These are phyloP conservation scores for Agrochola lota DNA, from an alignment of 2,888 invertebrate species.

Conservation along the genomic window DNA sequence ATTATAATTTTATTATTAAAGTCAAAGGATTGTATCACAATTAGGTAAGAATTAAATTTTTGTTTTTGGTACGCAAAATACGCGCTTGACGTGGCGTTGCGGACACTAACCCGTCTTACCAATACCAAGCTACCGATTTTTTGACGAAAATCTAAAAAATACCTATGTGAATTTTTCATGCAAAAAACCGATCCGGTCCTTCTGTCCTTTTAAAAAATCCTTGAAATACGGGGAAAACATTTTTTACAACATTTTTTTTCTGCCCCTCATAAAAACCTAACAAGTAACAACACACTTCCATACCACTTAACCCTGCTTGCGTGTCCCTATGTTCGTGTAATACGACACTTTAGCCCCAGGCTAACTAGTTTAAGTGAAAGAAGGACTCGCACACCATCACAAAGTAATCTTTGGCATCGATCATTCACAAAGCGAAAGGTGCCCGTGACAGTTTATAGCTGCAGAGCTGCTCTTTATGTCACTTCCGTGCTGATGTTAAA, in stretches of 20 bases:
- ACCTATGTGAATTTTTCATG: no score
- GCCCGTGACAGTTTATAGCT: constrained; percentile 47
- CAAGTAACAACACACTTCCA: constrained; percentile 42
- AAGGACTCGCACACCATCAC: constrained; percentile 76
- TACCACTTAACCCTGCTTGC: constrained; percentile 60
- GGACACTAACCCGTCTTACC: no score
- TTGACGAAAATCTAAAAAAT: no score
- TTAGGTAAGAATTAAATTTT: no score
- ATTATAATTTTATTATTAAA: no score
- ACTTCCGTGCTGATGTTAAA: constrained; percentile 59
- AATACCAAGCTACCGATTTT: no score
- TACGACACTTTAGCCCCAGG: constrained; percentile 81
- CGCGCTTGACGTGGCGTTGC: no score
- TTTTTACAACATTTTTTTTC: neutral
- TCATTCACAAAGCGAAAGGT: constrained; percentile 82
- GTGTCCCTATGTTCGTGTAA: constrained; percentile 71
- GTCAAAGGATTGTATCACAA: no score
- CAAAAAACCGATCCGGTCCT: no score
- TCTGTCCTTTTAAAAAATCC: no score
- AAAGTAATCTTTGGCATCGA: constrained; percentile 87
- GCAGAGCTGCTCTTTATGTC: constrained; percentile 66
- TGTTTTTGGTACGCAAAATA: no score
- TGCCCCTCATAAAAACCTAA: constrained; percentile 20
- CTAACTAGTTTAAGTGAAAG: constrained; percentile 85
- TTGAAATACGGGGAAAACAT: neutral